Base-by-base conservation (phyloP, 2,113 vertebrate genomes). In the Myanophis thanlyinensis region DNA sequence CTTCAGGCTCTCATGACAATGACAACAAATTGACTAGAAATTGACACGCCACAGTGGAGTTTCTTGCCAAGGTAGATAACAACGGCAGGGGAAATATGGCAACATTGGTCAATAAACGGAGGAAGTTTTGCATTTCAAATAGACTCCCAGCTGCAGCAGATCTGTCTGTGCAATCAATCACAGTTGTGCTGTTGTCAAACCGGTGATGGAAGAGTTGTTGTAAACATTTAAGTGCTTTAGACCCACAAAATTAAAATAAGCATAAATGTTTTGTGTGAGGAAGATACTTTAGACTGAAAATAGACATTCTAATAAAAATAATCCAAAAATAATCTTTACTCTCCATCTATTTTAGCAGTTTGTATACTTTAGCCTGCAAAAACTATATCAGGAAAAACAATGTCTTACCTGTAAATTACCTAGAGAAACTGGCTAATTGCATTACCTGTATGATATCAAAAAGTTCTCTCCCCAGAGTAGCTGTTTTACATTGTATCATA, bases 41-140 rank as follows among this genome's bases (percentile, higher is more conserved):
- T 94, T 46, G 93, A 96, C 95, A 94, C 0, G 2, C 91, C 93
- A 85, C 92, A 59, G 80, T 93, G 91, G 94, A 86, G 92, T 94
- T 95, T 93, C 94, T 94, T 95, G 92, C 88, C 87, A 96, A 95
- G 88, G 47, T 93, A 94, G 91, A 91, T 96, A 96, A 95, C 93
- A 96, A 96, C 94, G 96, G 96, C 92, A 95, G 92, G 93, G 46
- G 93, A 95, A 95, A 95, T 90, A 94, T 96, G 86, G 93, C 93
- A 90, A 88, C 92, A 84, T 95, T 93, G 95, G 92, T 95, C 94
- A 96, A 96, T 96, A 94, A 89, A 84, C 23, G 91, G 88, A 89
- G 56, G 27, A 95, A 94, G 80, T 93, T 94, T 92, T 73, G 91
- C 93, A 91, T 96, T 95, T 93, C 95, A 93, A 95, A 94, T 95